Base-by-base conservation (phyloP, 1,140 invertebrate species). In the Papilio machaon region DNA sequence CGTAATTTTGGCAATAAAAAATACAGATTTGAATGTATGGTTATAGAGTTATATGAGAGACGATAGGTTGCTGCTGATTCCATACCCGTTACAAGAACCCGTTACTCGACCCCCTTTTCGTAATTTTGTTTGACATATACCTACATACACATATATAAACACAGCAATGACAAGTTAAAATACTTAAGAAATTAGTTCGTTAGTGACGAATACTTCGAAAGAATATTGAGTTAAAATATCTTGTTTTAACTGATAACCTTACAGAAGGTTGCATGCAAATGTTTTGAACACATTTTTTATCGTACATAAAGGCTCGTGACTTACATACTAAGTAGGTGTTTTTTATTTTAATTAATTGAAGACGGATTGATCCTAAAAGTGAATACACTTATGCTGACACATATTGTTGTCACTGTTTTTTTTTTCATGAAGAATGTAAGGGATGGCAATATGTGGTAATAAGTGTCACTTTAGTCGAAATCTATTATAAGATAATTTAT, bases 31-130 rank as follows among this genome's bases (percentile, higher is more conserved):
- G 30, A 70, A 35, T 35, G 5, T 7, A 7, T 64, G 60, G 2
- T 30, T 64, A n/a, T n/a, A 19, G 23, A 64, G 19, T 70, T 70
- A 23, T 11, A 70, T 30, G 13, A 35, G 35, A 70, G 64, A 70
- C 64, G 64, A 67, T 80, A 82, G 80, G 82, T 85, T 83, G 83
- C 58, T 82, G 19, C 47, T 67, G 54, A 47, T 83, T 82, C 85
- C 83, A 84, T 82, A 83, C 80, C 86, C 84, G 86, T 86, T 86
- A 86, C 82, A 2, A 70, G 11, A 70, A 46, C 47, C 86, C 85
- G 86, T 88, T 88, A 89, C 82, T 81, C 86, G 85, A 84, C 86
- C 85, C 82, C 82, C 77, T 86, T 82, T 85, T 82, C 81, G 77
- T 74, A 84, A 82, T 81, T 81, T 47, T 80, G 82, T 85, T 81